A percentile compares a stretch with the other conserved stretches of the same genome.
These are phyloP conservation scores for Pipistrellus pygmaeus DNA, from an alignment of 2,797 vertebrate genomes.

Conservation along the genomic window DNA sequence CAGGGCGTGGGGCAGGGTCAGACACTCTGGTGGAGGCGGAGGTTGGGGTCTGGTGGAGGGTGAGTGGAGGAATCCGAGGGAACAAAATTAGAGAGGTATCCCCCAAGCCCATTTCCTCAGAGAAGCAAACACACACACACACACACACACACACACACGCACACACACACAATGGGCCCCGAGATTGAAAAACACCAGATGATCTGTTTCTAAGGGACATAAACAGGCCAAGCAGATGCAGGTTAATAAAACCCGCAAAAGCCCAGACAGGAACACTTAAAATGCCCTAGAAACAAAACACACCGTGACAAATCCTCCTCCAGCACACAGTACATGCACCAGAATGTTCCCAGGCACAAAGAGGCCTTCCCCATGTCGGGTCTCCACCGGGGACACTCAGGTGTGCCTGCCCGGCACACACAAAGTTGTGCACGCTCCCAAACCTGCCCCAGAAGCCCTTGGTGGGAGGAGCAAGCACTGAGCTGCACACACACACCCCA, in stretches of 20 bases:
- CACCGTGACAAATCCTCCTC: conserved; percentile 79
- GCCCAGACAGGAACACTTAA: conserved; percentile 81
- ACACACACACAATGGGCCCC: conserved; percentile 28
- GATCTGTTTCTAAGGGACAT: conserved; percentile 68
- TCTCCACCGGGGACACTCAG: background rate
- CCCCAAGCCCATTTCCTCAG: conserved; percentile 43
- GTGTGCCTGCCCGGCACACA: conserved; percentile 52
- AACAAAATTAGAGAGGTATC: background rate
- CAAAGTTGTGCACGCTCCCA: conserved; percentile 18
- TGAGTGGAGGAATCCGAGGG: background rate
- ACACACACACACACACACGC: conserved; percentile 13
- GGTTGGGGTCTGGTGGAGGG: background rate
- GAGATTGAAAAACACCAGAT: conserved; percentile 81
- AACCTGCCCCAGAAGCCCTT: conserved; percentile 19
- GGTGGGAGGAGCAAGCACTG: background rate
- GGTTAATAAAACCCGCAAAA: conserved; percentile 80
- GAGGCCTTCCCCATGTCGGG: background rate
- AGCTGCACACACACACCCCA: background rate
- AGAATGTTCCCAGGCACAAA: conserved; percentile 66
- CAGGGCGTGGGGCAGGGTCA: background rate
- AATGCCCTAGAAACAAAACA: conserved; percentile 81
- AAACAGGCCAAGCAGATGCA: conserved; percentile 78
- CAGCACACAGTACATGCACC: conserved; percentile 67
- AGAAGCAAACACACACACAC: conserved; percentile 22
- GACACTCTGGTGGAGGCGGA: background rate